phyloP scores from a whole-genome alignment of 1,140 invertebrate species.

The Campoletis sonorensis region DNA sequence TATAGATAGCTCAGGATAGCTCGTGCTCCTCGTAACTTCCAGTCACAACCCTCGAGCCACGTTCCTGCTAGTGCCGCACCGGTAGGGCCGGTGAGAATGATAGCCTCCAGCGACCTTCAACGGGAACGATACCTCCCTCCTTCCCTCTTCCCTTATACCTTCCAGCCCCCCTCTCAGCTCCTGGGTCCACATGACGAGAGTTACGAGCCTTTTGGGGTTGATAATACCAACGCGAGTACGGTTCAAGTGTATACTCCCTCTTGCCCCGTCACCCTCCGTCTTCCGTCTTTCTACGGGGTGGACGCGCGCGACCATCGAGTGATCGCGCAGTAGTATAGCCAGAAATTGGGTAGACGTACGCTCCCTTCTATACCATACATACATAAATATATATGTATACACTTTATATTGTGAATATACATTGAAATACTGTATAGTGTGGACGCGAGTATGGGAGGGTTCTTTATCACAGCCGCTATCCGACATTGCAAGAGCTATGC shows the following conservation, averaged over 20 bases:
- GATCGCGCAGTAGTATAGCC: background rate
- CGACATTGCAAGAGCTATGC: too few species aligned
- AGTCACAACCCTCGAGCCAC: background rate
- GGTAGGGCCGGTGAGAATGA: constrained; percentile 33
- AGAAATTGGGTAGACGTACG: background rate
- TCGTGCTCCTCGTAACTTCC: constrained; percentile 8
- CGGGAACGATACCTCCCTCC: constrained; percentile 36
- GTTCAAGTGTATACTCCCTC: constrained; percentile 54
- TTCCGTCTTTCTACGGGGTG: constrained; percentile 1
- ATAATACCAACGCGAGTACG: constrained; percentile 60
- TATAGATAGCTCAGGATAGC: background rate
- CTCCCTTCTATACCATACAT: background rate
- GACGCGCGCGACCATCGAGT: constrained; percentile 5
- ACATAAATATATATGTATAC: background rate
- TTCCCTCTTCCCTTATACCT: constrained; percentile 11
- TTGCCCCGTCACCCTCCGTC: background rate
- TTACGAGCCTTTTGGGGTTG: constrained; percentile 69
- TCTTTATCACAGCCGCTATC: too few species aligned
- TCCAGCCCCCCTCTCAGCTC: background rate
- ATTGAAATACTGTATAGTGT: too few species aligned
- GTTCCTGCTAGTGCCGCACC: background rate
- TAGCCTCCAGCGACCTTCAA: constrained; percentile 41
- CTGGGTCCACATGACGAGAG: constrained; percentile 46
- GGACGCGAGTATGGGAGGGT: too few species aligned
- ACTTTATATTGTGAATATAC: too few species aligned